Conservation (phyloP, 2,113 vertebrate species). For the Xenopus tropicalis region DNA sequence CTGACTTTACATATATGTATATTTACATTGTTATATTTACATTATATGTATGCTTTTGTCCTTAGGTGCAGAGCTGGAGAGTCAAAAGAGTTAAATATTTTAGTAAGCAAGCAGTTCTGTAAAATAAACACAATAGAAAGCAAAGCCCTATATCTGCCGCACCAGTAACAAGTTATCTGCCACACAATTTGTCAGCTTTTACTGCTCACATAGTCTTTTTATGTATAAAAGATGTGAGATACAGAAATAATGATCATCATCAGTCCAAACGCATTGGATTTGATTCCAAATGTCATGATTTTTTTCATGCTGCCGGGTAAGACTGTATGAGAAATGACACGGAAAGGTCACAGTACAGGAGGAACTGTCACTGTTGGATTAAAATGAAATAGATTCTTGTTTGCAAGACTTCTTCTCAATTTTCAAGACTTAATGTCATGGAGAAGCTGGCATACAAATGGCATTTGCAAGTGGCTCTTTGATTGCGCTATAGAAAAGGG, state of each 20-base stretch:
- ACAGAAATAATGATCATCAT: slow-evolving; percentile 44
- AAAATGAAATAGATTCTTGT: slow-evolving; percentile 55
- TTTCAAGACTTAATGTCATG: slow-evolving; percentile 54
- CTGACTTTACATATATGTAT: no score
- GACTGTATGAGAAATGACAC: slow-evolving; percentile 52
- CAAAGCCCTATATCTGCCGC: slow-evolving; percentile 3
- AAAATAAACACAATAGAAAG: no score
- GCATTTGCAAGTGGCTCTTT: slow-evolving; percentile 50
- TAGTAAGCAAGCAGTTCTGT: no score
- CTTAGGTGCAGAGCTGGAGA: no score
- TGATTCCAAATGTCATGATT: slow-evolving; percentile 51
- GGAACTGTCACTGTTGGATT: slow-evolving; percentile 51
- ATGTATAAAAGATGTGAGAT: slow-evolving; percentile 33
- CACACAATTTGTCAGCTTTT: slow-evolving; percentile 27
- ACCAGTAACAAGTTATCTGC: slow-evolving; percentile 1
- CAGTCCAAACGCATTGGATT: slow-evolving; percentile 15
- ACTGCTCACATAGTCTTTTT: slow-evolving; percentile 36
- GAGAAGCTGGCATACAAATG: slow-evolving; percentile 40
- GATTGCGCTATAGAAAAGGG: slow-evolving; percentile 33
- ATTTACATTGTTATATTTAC: no score
- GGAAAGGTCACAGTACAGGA: slow-evolving; percentile 51
- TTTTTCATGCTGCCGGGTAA: slow-evolving; percentile 44
- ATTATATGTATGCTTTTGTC: no score
- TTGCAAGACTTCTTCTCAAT: slow-evolving; percentile 48
- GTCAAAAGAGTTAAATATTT: no score